Base-by-base conservation (phyloP, 1,140 invertebrate genomes). In the Cydia pomonella region DNA sequence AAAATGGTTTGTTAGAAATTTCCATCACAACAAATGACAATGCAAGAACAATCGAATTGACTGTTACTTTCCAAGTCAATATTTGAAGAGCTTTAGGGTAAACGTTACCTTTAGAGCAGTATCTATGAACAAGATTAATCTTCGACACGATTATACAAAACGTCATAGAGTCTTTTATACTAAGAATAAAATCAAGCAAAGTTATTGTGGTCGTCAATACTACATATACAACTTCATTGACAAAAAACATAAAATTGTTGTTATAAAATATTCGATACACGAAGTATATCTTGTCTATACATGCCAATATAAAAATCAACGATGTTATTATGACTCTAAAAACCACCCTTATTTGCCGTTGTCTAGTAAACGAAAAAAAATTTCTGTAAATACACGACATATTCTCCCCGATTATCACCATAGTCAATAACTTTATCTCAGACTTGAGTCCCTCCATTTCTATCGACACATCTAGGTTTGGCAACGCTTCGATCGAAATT, bases 371-470 rank as follows among this genome's bases (percentile, higher is more conserved):
- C n/a, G 47, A 50, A 50, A n/a, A 50, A 18, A 6, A 50, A 18
- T 50, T 50, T 50, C 47, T n/a, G 7, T 50, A 50, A 18, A 50
- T 50, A 5, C 47, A 50, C 47, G 47, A 50, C 10, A 50, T 6
- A 50, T 50, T 50, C 47, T 50, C 47, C n/a, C 16, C n/a, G 1
- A 50, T 50, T 18, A 50, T 50, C n/a, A 50, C 16, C 16, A 50
- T n/a, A 50, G 16, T 50, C 47, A 50, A 50, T 50, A 50, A 50
- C n/a, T n/a, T n/a, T 50, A 50, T 50, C 18, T 50, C 47, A n/a
- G 47, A 50, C 18, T 50, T 50, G 0, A 50, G n/a, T 18, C 47
- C 47, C 47, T n/a, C n/a, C 47, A 50, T 50, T 16, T 13, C 47
- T 18, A n/a, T 50, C 5, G 7, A n/a, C 47, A 50, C 47, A 50